These are phyloP conservation scores for Lophotriccus pileatus DNA, from an alignment of 2,797 vertebrate species.

Conservation along the genomic window DNA sequence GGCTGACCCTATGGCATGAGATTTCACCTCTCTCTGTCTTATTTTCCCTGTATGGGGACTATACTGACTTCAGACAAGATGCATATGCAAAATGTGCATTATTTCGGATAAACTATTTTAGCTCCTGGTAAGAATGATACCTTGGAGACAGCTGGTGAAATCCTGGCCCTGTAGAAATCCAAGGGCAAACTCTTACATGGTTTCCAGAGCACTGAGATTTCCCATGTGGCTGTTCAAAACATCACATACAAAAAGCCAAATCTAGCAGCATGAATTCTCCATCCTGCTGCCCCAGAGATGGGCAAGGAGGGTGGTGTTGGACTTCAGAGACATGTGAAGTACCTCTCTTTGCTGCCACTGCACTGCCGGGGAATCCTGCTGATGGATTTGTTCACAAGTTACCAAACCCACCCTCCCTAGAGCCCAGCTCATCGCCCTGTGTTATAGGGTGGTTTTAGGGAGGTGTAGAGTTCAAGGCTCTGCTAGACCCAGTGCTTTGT, in stretches of 20 bases:
- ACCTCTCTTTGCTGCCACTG: not conserved
- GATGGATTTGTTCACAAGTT: fast-evolving
- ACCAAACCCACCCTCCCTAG: not conserved
- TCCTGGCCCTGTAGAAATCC: not conserved
- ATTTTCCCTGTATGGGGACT: not conserved
- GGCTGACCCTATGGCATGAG: not conserved
- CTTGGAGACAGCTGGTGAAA: not conserved
- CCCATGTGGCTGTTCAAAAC: not conserved
- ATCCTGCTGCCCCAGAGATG: not conserved
- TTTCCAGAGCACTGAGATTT: not conserved
- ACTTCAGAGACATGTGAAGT: fast-evolving
- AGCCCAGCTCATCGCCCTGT: not conserved
- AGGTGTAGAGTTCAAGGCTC: not conserved
- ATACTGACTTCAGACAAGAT: not conserved
- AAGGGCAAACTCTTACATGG: not conserved
- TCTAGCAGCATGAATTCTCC: not conserved
- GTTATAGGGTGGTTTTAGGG: not conserved
- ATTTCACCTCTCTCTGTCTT: not conserved
- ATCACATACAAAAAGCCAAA: not conserved
- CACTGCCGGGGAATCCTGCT: not conserved
- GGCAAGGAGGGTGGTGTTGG: not conserved
- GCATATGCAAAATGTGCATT: not conserved
- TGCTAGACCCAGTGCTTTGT: fast-evolving
- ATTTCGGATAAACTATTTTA: not conserved
- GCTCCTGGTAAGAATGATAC: not conserved